Base-by-base conservation (phyloP, 2,797 vertebrate genomes). In the Epinephelus coioides region DNA sequence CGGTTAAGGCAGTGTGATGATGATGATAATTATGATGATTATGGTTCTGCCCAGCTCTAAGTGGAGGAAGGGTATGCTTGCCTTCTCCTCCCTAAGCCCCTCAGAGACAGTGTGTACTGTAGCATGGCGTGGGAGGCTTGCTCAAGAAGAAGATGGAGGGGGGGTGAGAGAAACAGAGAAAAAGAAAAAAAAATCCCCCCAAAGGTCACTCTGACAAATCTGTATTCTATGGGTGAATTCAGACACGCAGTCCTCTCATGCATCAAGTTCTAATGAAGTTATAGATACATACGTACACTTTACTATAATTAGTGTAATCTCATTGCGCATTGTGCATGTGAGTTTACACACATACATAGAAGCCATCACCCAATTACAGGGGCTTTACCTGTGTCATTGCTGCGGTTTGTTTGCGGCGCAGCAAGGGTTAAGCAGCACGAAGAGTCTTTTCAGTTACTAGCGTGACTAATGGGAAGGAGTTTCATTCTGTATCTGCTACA, bases 401-500 rank as follows among this genome's bases (percentile, higher is more conserved):
- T 75, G 74, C 14, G 79, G 73, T 79, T 68, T 81, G 82, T 82
- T 79, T 78, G 89, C 5, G 40, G 90, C 43, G 62, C 76, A 60
- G 84, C 90, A 96, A 95, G 86, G 83, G 83, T 93, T 96, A 95
- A 95, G 82, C 70, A 40, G 84, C 62, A 60, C 76, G 62, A 89
- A 82, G 86, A 93, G 86, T 86, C 92, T 92, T 91, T 92, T 89
- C 91, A 85, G 88, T 94, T 93, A 92, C 94, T 92, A 90, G 92
- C 90, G 78, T 95, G 95, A 95, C 94, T 96, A 95, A 96, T 95
- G 90, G 91, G 83, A 93, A 92, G 91, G 94, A 93, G 93, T 95
- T 94, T 95, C 92, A 92, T 94, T 95, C 92, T 94, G 93, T 95
- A 94, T 95, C 94, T 95, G 91, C 89, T 93, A 94, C 95, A 95